Percentiles rank a stretch among this genome's conserved stretches.
Evolutionary conservation across 1,140 invertebrate genomes (phyloP).

Genomic region (Drosophila parvula): DNA sequence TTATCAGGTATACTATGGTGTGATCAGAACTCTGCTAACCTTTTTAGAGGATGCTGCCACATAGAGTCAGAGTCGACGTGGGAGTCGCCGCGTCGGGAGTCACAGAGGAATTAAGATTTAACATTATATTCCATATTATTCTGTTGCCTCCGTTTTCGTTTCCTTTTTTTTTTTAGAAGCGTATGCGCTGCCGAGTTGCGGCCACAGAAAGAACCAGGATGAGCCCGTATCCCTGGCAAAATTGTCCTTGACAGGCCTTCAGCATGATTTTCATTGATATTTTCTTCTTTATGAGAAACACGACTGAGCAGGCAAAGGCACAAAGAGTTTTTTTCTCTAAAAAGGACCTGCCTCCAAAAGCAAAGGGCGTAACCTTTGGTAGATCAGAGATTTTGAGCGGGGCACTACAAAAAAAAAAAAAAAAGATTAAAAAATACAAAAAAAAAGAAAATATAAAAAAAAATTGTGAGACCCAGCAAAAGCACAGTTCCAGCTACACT

Average conservation of each 20-base stretch:
- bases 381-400: slow-evolving; percentile 15
- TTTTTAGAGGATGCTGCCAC: slow-evolving; percentile 22
- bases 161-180: slow-evolving; percentile 1
- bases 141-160: slow-evolving; percentile 39
- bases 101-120: slow-evolving; percentile 41
- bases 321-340: not conserved
- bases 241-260: not conserved
- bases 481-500: not conserved
- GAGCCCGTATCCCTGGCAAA: not conserved
- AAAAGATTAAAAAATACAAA: not conserved
- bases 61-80: slow-evolving; percentile 30
- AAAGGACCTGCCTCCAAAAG: slow-evolving; percentile 1
- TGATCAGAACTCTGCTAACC: slow-evolving; percentile 31
- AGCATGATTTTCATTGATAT: not conserved
- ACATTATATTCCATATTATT: slow-evolving; percentile 40
- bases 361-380: not conserved
- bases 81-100: slow-evolving; percentile 43
- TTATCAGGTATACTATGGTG: slow-evolving; percentile 90
- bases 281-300: not conserved
- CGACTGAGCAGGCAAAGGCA: slow-evolving; percentile 56
- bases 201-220: slow-evolving; percentile 1
- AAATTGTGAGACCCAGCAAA: slow-evolving; percentile 12
- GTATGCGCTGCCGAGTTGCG: slow-evolving; percentile 6
- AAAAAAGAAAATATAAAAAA: not conserved
- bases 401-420: slow-evolving; percentile 15